Evolutionary conservation across 2,888 invertebrate genomes (phyloP).

Genomic region (Nudaria mundana): DNA sequence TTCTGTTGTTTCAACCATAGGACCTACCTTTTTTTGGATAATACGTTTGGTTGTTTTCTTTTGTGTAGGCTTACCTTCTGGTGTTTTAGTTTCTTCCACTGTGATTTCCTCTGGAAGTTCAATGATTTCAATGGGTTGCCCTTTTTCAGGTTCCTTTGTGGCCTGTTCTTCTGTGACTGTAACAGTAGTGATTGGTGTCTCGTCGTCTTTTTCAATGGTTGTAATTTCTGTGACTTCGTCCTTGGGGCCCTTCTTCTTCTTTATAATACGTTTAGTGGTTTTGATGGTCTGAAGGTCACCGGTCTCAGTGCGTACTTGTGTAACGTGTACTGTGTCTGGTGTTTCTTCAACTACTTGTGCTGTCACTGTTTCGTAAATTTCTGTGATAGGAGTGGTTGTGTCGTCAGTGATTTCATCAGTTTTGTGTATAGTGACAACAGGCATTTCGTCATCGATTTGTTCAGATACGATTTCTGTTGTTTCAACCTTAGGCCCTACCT

Average conservation of each 20-base stretch:
- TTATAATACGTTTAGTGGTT: slow-evolving; percentile 7
- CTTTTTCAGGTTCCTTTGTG: background rate
- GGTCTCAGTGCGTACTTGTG: slow-evolving; percentile 4
- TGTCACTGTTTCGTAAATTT: background rate
- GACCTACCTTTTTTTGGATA: slow-evolving; percentile 42
- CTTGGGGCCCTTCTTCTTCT: slow-evolving; percentile 30
- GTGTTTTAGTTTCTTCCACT: background rate
- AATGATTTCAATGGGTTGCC: background rate
- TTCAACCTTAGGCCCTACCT: slow-evolving; percentile 38
- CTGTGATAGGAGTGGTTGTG: background rate
- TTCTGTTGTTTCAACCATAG: slow-evolving; percentile 19
- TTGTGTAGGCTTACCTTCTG: slow-evolving; percentile 33
- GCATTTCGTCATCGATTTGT: slow-evolving; percentile 8
- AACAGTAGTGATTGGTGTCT: slow-evolving; percentile 6
- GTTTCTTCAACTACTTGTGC: slow-evolving; percentile 3
- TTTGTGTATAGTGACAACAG: background rate
- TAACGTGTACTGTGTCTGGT: slow-evolving; percentile 6
- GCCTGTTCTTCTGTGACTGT: slow-evolving; percentile 1
- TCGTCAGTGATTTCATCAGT: background rate
- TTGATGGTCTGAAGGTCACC: slow-evolving; percentile 6
- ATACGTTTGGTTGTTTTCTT: slow-evolving; percentile 12
- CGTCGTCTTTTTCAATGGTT: slow-evolving; percentile 31
- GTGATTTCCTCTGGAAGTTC: slow-evolving; percentile 8
- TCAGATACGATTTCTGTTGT: slow-evolving; percentile 30
- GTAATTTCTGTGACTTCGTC: slow-evolving; percentile 35